phyloP scores from a whole-genome alignment of 2,888 invertebrate species.

The Bellardia pandia region DNA sequence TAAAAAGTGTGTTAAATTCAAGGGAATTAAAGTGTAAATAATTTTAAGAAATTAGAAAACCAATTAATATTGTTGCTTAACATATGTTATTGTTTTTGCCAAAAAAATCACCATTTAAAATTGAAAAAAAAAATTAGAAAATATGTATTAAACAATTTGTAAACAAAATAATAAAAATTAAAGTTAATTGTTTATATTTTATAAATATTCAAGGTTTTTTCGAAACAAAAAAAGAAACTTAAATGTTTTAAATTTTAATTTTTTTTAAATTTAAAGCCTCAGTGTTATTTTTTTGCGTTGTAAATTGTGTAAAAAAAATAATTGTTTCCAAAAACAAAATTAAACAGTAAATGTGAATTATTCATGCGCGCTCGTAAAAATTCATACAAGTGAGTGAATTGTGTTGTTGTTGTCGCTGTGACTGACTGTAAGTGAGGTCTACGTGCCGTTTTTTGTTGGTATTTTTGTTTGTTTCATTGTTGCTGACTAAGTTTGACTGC shows the following conservation, averaged over 20 bases:
- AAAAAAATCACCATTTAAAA: too few species aligned
- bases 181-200: not conserved
- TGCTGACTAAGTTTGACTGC: not conserved
- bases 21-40: too few species aligned
- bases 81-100: too few species aligned
- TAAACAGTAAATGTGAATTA: conserved; percentile 34
- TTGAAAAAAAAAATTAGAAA: too few species aligned
- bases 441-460: conserved; percentile 1
- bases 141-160: too few species aligned
- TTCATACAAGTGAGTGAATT: not conserved
- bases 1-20: too few species aligned
- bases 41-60: too few species aligned
- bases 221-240: conserved; percentile 22
- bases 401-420: not conserved
- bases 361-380: conserved; percentile 48
- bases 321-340: conserved; percentile 35
- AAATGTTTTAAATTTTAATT: too few species aligned
- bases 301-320: conserved; percentile 17
- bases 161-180: not conserved
- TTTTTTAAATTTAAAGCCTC: too few species aligned
- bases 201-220: conserved; percentile 28
- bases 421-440: conserved; percentile 20
- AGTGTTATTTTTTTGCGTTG: not conserved
- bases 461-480: not conserved
- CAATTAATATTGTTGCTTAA: too few species aligned